Conservation (phyloP, 2,113 vertebrate genomes). For the Aramus guarauna region DNA sequence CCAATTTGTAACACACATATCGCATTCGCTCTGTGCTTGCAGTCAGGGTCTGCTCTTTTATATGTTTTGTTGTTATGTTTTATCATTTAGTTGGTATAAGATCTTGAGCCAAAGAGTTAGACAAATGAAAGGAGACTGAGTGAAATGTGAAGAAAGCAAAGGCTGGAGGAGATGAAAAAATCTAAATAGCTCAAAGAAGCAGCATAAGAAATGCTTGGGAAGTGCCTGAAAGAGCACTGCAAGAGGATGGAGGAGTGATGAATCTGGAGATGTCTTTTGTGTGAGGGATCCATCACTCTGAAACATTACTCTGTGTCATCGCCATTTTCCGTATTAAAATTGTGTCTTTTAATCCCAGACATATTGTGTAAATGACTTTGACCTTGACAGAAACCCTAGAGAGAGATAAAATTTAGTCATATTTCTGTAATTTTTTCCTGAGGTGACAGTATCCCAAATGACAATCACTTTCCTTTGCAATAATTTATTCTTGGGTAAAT, state of each 20-base stretch:
- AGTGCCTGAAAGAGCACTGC: neutral
- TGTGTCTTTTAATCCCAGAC: neutral
- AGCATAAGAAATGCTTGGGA: neutral
- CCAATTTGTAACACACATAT: neutral
- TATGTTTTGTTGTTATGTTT: neutral
- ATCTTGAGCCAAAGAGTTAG: neutral
- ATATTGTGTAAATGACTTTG: neutral
- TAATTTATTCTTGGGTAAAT: neutral
- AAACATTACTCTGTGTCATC: neutral
- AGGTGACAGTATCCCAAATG: neutral
- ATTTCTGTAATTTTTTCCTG: neutral
- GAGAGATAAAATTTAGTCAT: neutral
- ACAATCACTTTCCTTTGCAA: neutral
- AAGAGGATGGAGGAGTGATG: neutral
- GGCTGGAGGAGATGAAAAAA: neutral
- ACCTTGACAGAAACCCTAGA: neutral
- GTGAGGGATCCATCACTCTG: neutral
- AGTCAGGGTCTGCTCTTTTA: neutral
- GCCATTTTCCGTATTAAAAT: neutral
- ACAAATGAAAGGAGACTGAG: neutral
- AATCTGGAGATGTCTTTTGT: neutral
- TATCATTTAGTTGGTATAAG: neutral
- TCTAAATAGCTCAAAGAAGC: neutral
- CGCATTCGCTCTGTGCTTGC: neutral
- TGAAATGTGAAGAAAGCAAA: neutral